Evolutionary conservation across 2,888 invertebrate species (phyloP), one percentile per base, ranked within the genome.

Genomic region (Limenitis camilla): DNA sequence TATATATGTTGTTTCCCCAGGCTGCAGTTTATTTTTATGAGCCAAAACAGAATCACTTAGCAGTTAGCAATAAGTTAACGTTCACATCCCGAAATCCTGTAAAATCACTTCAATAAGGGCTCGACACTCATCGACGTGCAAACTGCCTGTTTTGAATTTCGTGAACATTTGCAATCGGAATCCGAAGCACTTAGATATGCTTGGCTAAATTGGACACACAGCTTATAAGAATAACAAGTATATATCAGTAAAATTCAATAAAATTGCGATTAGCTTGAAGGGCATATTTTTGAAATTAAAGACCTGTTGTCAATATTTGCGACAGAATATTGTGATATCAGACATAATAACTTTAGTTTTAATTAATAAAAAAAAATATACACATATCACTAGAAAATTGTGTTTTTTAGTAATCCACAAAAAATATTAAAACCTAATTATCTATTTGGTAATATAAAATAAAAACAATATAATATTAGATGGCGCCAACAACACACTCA

Each of bases 71-170:
- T 50, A 44, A 38, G 40, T 58, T 57, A 65, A 45, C 33, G 45
- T 36, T 10, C 2, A 44, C 10, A 69, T 67, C 60, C 50, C 39
- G 58, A 57, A 60, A 68, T 73, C 69, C 67, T 67, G 67, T 66
- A 67, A 71, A 72, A 73, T 72, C 76, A 69, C 76, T 78, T 69
- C 77, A 74, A 81, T 83, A 81, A 82, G 73, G 71, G 67, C 64
- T 58, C 63, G 68, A 66, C 72, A 69, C 67, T 75, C 71, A 75
- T 77, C 70, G 81, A 74, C 76, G 73, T 66, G 66, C 74, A 78
- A 81, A 82, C 77, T 69, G 78, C 75, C 81, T 81, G 78, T 78
- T 86, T 85, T 83, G 85, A 83, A 85, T 83, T 83, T 81, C 74
- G 71, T 76, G 72, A 76, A 72, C 78, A 78, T 81, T 83, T 71